phyloP scores from a whole-genome alignment of 2,113 vertebrate genomes.

The Nicator chloris region DNA sequence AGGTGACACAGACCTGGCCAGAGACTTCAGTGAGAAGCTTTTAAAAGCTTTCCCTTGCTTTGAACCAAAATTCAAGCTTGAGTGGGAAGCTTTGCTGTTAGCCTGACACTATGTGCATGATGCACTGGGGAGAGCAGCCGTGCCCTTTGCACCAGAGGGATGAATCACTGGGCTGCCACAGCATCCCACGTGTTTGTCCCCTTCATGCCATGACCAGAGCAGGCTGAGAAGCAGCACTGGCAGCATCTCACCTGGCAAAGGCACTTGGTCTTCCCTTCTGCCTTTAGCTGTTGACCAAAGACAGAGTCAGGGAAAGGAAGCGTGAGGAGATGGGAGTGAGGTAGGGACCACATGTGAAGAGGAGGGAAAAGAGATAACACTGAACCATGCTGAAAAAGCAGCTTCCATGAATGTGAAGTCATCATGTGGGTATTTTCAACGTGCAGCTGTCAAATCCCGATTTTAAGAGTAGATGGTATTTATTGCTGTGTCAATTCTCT shows the following conservation, averaged over 20 bases:
- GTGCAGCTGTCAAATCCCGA: slow-evolving; percentile 16
- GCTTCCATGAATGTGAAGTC: slow-evolving; percentile 37
- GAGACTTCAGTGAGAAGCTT: neutral
- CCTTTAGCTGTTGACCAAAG: neutral
- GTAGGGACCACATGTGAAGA: neutral
- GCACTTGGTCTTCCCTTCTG: neutral
- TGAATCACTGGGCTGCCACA: neutral
- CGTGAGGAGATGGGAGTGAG: neutral
- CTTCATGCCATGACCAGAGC: rapidly evolving
- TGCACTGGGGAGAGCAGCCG: neutral
- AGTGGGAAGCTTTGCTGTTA: neutral
- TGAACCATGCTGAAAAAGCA: neutral
- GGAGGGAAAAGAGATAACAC: neutral
- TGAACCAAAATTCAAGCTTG: neutral
- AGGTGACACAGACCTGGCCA: neutral
- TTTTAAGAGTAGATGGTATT: slow-evolving; percentile 29
- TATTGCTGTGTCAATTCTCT: slow-evolving; percentile 34
- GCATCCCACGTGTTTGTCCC: rapidly evolving
- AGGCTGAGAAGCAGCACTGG: neutral
- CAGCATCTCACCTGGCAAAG: neutral
- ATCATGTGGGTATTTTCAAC: slow-evolving; percentile 15
- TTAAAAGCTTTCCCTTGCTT: neutral
- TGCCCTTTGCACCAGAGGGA: neutral
- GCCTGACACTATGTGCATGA: neutral
- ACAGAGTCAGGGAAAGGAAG: neutral